Evolutionary conservation across 1,140 invertebrate species (phyloP).

Genomic region (Philotrypesis tridentata): DNA sequence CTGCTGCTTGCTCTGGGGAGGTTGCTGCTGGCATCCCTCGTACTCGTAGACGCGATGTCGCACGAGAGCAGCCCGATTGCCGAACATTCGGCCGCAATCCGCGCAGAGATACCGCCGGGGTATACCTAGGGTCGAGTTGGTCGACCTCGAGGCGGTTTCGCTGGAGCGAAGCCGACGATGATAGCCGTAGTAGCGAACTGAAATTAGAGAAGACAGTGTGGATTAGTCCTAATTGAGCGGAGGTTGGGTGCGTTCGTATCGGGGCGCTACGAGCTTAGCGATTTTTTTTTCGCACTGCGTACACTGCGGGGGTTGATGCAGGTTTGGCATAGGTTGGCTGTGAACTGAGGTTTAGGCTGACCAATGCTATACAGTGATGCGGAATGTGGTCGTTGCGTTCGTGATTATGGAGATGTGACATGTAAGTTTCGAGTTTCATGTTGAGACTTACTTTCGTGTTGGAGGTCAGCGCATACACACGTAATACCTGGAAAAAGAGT

Average conservation of each 20-base stretch:
- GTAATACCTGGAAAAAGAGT: not conserved
- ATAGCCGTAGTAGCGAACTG: constrained; percentile 58
- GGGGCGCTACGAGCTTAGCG: constrained; percentile 15
- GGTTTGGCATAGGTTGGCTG: not conserved
- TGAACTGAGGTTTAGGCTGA: not conserved
- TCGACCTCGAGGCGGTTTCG: constrained; percentile 10
- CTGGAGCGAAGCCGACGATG: constrained; percentile 58
- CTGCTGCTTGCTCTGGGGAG: not conserved
- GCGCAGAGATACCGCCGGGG: constrained; percentile 63
- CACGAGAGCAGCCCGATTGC: constrained; percentile 67
- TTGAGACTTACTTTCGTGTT: not conserved
- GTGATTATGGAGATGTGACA: not conserved
- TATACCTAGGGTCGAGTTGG: not conserved
- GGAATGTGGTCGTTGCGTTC: not conserved
- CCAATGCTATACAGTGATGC: not conserved
- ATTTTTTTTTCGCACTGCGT: constrained; percentile 6
- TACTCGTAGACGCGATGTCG: constrained; percentile 72
- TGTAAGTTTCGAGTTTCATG: not conserved
- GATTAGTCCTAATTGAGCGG: not conserved
- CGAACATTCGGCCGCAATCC: constrained; percentile 68
- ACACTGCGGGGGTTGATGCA: not conserved
- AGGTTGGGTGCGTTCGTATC: not conserved
- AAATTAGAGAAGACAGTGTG: constrained; percentile 31
- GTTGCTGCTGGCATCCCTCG: constrained; percentile 47
- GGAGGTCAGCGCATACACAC: too few relatives aligned